Evolutionary conservation across 2,888 invertebrate species (phyloP), one percentile per base, ranked within the genome.

Genomic region (Dynastes maya): DNA sequence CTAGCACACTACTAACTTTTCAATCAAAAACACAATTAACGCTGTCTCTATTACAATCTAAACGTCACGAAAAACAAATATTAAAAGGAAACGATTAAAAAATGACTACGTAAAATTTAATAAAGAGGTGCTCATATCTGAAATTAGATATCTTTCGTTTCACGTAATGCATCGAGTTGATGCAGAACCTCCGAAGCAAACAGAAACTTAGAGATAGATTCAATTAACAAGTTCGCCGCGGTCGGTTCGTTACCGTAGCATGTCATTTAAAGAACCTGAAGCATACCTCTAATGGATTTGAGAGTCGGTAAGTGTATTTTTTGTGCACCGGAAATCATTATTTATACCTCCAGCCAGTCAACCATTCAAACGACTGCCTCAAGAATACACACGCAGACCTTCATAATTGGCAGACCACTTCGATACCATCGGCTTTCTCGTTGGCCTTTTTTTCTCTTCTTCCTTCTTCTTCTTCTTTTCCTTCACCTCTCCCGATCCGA

Each of bases 301-400:
- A 72, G 72, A 72, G 72, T 58, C 58, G 72, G 58, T 72, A 40
- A 72, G 72, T 72, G 72, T 72, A n/a, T 72, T 72, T 72, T 79
- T 78, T 67, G 75, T 76, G 63, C 78, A 75, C 80, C 80, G 81
- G 81, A 80, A 80, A 77, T 80, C 80, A 77, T 81, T 80, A 81
- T 79, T 81, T 81, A 71, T 78, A 77, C 77, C 70, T 70, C 37
- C 72, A 72, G 72, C 40, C 70, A 67, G 49, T 16, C 49, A 49
- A 27, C 67, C 65, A 63, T 63, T 27, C 70, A 71, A 55, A 64
- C 77, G 68, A 71, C 61, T 45, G 71, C 51, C 37, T 68, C 22
- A 63, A 71, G 70, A 77, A 71, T 63, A 77, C 71, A 71, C 77
- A 77, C 68, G 71, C 71, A 61, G 71, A 61, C 71, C 71, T 71